Conservation (phyloP, 1,140 invertebrate genomes). For the Drosophila obscura region DNA sequence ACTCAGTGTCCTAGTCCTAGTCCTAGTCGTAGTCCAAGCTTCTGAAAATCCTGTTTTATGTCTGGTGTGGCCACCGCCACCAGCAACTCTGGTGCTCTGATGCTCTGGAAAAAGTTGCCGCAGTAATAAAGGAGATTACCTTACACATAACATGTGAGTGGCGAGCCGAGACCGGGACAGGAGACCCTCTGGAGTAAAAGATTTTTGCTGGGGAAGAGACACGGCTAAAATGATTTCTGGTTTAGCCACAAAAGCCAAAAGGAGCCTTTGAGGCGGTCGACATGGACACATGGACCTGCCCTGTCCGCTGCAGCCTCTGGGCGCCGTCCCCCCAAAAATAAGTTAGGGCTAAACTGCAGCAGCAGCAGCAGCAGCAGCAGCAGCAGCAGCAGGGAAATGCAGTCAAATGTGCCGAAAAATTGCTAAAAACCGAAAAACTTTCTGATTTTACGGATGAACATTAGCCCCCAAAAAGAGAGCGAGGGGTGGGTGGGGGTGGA, state of each 20-base stretch:
- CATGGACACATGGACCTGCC: conserved; percentile 21
- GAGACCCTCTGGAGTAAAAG: neutral
- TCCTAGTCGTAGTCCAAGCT: conserved; percentile 12
- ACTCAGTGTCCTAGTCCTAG: too few species aligned
- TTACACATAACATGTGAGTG: conserved; percentile 72
- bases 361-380: neutral
- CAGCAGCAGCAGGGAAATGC: conserved; percentile 9
- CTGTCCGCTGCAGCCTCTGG: conserved; percentile 26
- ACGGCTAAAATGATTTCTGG: conserved; percentile 56
- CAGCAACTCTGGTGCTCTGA: conserved; percentile 10
- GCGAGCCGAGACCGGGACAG: conserved; percentile 9
- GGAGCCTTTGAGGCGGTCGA: conserved; percentile 46
- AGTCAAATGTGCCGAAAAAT: conserved; percentile 32
- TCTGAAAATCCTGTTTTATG: conserved; percentile 71
- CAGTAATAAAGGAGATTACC: conserved; percentile 81
- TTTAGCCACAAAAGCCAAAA: conserved; percentile 43
- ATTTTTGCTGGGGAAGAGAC: neutral
- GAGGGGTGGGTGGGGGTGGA: too few species aligned
- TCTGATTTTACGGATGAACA: conserved; percentile 13
- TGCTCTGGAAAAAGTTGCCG: conserved; percentile 68
- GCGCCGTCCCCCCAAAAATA: neutral
- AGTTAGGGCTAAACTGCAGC: neutral
- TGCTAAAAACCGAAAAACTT: conserved; percentile 17
- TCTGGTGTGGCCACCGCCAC: neutral
- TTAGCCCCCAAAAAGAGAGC: conserved; percentile 13